These are phyloP conservation scores for Cryptoprocta ferox DNA, from an alignment of 2,797 vertebrate genomes.

Conservation along the genomic window DNA sequence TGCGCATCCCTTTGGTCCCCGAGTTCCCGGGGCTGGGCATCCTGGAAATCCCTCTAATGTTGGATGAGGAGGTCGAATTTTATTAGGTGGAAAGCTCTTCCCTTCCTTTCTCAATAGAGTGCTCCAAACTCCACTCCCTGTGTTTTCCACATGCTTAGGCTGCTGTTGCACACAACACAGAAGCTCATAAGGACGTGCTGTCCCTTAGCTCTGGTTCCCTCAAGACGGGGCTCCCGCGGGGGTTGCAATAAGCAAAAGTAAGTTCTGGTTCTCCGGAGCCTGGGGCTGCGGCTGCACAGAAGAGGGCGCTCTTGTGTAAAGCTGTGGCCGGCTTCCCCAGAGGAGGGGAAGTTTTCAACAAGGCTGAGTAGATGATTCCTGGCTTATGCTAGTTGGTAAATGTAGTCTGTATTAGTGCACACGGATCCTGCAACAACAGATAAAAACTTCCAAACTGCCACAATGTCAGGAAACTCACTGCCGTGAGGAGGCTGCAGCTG, in stretches of 20 bases:
- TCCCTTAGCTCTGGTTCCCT: neutral
- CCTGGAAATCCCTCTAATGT: neutral
- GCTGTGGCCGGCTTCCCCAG: neutral
- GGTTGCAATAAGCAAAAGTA: neutral
- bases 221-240: fast-evolving
- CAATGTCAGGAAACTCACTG: neutral
- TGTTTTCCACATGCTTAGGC: too few species aligned
- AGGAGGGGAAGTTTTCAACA: neutral
- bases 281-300: slow-evolving; percentile 71
- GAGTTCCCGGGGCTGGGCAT: neutral
- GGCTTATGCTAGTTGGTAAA: slow-evolving; percentile 64
- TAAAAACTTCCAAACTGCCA: slow-evolving; percentile 21
- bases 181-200: too few species aligned
- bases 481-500: slow-evolving; percentile 47
- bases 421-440: neutral
- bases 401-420: slow-evolving; percentile 13
- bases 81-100: neutral
- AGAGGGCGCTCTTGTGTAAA: slow-evolving; percentile 79
- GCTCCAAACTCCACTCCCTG: neutral
- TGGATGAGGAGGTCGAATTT: neutral
- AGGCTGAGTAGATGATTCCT: slow-evolving; percentile 64
- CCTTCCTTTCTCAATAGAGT: neutral
- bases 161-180: neutral
- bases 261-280: neutral
- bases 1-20: neutral